phyloP scores from a whole-genome alignment of 2,113 vertebrate species.

The Psittacula cyanocephala region DNA sequence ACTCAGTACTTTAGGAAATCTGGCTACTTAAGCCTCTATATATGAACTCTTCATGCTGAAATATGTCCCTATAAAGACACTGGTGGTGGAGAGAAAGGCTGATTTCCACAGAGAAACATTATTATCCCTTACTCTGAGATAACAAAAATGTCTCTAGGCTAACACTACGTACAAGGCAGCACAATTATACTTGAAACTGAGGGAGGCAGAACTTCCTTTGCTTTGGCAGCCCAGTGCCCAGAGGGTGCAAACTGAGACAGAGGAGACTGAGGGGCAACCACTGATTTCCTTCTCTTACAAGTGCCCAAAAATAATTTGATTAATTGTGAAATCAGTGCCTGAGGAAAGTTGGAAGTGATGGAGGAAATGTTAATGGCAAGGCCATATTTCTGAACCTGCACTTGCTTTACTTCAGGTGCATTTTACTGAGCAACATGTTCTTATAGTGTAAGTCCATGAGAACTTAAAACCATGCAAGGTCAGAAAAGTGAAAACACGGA shows the following conservation, averaged over 20 bases:
- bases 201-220: not conserved
- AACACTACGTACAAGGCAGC: not conserved
- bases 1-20: not conserved
- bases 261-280: not conserved
- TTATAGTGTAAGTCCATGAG: not conserved
- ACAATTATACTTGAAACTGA: not conserved
- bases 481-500: not conserved
- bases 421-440: not conserved
- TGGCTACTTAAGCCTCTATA: not conserved
- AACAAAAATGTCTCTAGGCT: not conserved
- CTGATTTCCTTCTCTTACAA: not conserved
- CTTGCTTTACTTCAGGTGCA: not conserved
- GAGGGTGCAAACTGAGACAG: not conserved
- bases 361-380: not conserved
- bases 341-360: not conserved
- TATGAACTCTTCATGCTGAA: not conserved
- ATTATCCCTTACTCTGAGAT: not conserved
- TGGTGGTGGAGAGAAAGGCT: not conserved
- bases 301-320: not conserved
- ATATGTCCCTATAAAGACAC: not conserved
- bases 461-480: not conserved
- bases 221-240: not conserved
- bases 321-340: not conserved
- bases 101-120: slow-evolving; percentile 16
- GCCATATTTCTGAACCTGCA: not conserved